Conservation (phyloP, 2,888 invertebrate species). For the Gryllus longicercus region DNA sequence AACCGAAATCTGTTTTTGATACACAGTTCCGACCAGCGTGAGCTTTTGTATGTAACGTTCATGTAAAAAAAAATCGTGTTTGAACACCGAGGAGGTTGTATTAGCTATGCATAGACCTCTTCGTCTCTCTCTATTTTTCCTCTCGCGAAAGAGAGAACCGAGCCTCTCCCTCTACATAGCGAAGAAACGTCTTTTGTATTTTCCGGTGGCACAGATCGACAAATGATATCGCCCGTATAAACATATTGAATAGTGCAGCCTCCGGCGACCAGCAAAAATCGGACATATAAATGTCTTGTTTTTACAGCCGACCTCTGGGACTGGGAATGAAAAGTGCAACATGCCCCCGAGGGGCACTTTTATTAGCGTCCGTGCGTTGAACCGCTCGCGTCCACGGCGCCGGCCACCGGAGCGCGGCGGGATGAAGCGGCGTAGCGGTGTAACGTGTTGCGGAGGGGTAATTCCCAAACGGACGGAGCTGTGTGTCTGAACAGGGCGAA, state of each 20-base stretch:
- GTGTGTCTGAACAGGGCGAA: no score
- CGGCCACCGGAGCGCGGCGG: neutral
- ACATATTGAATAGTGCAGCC: neutral
- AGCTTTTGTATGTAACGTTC: neutral
- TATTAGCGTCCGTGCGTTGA: neutral
- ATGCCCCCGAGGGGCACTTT: neutral
- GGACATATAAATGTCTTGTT: neutral
- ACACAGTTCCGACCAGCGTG: neutral
- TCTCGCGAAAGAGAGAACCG: neutral
- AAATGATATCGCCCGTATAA: neutral
- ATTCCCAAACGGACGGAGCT: no score
- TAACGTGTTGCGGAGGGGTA: neutral
- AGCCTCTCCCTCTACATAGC: neutral
- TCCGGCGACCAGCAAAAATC: no score
- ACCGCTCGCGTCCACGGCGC: neutral
- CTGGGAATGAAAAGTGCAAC: conserved; percentile 6
- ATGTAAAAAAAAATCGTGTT: neutral
- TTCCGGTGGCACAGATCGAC: neutral
- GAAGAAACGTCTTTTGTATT: neutral
- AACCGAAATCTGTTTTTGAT: conserved; percentile 8
- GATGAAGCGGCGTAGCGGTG: neutral
- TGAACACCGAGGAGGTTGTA: neutral
- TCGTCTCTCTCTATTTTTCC: neutral
- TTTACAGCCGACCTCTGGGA: neutral
- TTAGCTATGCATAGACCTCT: neutral